phyloP scores from a whole-genome alignment of 2,113 vertebrate genomes.

The Dicerorhinus sumatrensis region DNA sequence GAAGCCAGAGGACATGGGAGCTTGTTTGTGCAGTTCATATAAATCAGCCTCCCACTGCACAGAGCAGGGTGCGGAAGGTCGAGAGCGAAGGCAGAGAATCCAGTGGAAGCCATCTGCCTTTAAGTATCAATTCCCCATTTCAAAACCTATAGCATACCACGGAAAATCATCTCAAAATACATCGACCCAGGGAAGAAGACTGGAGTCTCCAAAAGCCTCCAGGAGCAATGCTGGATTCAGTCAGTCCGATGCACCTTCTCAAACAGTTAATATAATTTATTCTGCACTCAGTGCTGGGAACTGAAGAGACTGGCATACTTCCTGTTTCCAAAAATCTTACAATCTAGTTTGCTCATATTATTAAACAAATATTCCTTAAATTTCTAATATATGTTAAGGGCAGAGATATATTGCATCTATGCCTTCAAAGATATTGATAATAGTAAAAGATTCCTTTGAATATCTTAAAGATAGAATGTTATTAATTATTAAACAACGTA shows the following conservation, averaged over 20 bases:
- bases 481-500: not conserved
- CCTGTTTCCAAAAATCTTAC: not conserved
- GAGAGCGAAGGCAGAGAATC: not conserved
- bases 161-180: not conserved
- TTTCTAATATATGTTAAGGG: not conserved
- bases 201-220: not conserved
- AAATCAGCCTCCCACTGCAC: not conserved
- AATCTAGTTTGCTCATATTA: not conserved
- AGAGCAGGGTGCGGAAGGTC: not conserved
- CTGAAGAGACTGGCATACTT: not conserved
- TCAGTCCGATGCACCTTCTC: not conserved
- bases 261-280: not conserved
- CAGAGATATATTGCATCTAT: not conserved
- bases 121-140: not conserved
- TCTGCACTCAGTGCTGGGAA: not conserved
- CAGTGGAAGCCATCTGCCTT: not conserved
- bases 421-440: not conserved
- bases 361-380: not conserved
- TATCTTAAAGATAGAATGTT: not conserved
- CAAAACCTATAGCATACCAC: not conserved
- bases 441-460: not conserved
- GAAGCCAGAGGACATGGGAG: not conserved
- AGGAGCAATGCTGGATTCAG: not conserved
- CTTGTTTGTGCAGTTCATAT: not conserved
- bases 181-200: not conserved